phyloP scores from a whole-genome alignment of 2,113 vertebrate species.

The Chitala chitala region DNA sequence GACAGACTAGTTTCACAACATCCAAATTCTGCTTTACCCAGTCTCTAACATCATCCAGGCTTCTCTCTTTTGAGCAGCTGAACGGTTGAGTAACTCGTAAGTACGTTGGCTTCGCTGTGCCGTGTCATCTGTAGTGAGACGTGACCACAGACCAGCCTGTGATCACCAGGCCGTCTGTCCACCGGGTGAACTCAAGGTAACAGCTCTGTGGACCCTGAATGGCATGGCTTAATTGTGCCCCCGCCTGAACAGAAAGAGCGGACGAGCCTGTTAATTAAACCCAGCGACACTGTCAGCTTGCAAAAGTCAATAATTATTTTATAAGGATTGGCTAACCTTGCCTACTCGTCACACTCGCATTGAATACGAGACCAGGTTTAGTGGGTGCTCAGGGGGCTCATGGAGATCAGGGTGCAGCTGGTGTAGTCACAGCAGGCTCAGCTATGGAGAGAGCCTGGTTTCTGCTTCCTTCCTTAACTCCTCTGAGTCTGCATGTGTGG shows the following conservation, averaged over 20 bases:
- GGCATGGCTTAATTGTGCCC: background rate
- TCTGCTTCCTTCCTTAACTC: background rate
- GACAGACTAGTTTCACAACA: background rate
- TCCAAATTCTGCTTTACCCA: background rate
- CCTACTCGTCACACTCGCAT: background rate
- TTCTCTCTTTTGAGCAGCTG: background rate
- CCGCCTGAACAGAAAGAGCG: background rate
- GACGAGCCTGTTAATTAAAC: background rate
- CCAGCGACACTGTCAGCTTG: background rate
- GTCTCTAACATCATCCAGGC: background rate
- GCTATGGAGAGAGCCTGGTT: background rate
- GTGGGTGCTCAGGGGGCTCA: background rate
- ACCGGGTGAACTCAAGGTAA: background rate
- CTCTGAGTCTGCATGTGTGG: background rate
- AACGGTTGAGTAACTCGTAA: background rate
- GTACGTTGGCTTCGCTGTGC: background rate
- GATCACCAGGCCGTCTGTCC: background rate
- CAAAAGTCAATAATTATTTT: constrained; percentile 18
- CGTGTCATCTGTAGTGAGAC: background rate
- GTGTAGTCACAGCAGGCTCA: background rate
- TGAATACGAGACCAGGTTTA: background rate
- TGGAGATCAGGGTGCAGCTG: too few species aligned
- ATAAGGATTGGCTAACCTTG: background rate
- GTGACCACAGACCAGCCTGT: background rate
- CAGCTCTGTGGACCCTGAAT: background rate